A percentile compares a stretch with the other conserved stretches of the same genome.
Evolutionary conservation across 2,113 vertebrate species (phyloP).

Genomic region (Phaethornis superciliosus): DNA sequence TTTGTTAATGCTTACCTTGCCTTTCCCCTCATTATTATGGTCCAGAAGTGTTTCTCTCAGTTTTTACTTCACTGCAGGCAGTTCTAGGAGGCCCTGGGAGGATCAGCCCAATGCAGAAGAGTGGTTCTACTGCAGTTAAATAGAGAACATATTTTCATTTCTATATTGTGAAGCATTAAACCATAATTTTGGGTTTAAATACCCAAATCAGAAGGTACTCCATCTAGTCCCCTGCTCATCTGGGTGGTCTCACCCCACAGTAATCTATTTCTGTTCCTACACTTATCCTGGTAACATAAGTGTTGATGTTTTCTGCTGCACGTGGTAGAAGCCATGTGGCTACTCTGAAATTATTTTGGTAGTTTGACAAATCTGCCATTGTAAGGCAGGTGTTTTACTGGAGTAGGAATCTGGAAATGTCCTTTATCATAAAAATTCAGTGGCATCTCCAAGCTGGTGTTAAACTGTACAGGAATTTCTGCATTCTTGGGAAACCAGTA

Average conservation of each 20-base stretch:
- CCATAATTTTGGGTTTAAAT: not conserved
- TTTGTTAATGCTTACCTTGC: not conserved
- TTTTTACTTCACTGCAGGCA: not conserved
- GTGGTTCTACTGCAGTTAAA: not conserved
- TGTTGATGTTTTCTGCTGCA: not conserved
- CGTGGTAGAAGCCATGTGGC: not conserved
- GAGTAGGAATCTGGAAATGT: not conserved
- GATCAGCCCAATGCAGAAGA: not conserved
- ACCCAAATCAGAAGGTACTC: not conserved
- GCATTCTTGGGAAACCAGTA: not conserved
- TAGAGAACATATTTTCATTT: not conserved
- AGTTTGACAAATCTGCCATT: not conserved
- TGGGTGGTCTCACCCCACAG: not conserved
- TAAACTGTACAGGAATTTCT: not conserved
- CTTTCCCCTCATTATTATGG: not conserved
- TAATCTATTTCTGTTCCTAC: not conserved
- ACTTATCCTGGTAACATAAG: not conserved
- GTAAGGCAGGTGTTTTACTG: not conserved
- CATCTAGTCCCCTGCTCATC: not conserved
- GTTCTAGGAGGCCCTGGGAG: not conserved
- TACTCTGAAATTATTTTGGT: not conserved
- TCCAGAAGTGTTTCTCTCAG: not conserved
- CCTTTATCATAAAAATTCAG: not conserved
- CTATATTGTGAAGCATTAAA: not conserved
- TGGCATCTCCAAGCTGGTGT: not conserved